Percentiles rank a stretch among this genome's conserved stretches.
Evolutionary conservation across 2,113 vertebrate genomes (phyloP).

Genomic region (Scophthalmus maximus): DNA sequence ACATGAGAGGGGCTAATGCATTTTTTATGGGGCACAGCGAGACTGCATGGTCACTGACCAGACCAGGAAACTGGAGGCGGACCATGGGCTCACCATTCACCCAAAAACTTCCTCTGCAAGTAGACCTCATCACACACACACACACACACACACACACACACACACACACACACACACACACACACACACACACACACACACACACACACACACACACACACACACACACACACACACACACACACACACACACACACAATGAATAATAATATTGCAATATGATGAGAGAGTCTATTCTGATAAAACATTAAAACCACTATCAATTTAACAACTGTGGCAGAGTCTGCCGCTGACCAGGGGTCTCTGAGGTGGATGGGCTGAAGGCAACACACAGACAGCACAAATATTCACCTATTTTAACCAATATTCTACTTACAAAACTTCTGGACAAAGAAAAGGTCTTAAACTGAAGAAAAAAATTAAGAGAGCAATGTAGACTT

Average conservation of each 20-base stretch:
- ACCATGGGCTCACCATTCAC: constrained; percentile 47
- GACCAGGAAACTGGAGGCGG: constrained; percentile 67
- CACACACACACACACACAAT: not conserved
- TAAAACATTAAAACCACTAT: not conserved
- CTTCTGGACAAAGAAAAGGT: too few relatives aligned
- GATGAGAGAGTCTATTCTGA: not conserved
- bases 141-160: not conserved
- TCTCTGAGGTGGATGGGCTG: not conserved
- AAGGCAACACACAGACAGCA: not conserved
- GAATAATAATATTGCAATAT: too few relatives aligned
- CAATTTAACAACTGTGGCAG: not conserved
- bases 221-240: not conserved
- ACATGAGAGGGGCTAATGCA: constrained; percentile 31
- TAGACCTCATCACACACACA: constrained; percentile 42
- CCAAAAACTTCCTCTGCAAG: constrained; percentile 41
- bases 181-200: constrained; percentile 3
- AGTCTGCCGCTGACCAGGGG: too few relatives aligned
- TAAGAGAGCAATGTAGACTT: too few relatives aligned
- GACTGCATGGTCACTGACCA: constrained; percentile 55
- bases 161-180: not conserved
- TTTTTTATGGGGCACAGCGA: constrained; percentile 65
- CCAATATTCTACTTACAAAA: not conserved
- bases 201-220: constrained; percentile 1
- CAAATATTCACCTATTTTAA: not conserved
- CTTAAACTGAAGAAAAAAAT: too few relatives aligned